Base-by-base conservation (phyloP, 2,888 invertebrate species). In the Frankliniella fusca region DNA sequence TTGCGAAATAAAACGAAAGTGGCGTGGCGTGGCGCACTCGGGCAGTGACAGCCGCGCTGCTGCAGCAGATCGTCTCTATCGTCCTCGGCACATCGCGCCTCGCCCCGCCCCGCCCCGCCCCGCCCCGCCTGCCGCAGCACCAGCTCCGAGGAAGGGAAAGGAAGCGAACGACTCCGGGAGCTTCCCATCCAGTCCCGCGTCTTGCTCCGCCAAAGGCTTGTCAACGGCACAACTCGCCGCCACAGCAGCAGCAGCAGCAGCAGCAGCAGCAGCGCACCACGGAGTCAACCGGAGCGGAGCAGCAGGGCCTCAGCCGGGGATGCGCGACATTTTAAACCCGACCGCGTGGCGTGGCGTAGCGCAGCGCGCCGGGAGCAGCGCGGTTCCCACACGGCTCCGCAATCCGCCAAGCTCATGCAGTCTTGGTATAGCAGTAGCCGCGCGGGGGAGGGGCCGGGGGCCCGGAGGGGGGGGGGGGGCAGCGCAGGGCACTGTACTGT, bases 1-100 rank as follows among this genome's bases (percentile, higher is more conserved):
- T 76, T 23, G 70, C 70, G 70, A 76, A 76, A 76, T 76, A 76
- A 76, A 76, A 76, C 70, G 70, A 76, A 76, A 76, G 23, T 76
- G 70, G 23, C 23, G 70, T 76, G 70, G n/a, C 61, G 61, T 38
- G 61, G 20, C n/a, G 61, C 54, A 54, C 15, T 54, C 54, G 12
- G 38, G 54, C 54, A 54, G 54, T 18, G 61, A n/a, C 61, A n/a
- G 61, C 61, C n/a, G 61, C 54, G 10, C n/a, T n/a, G 54, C 54
- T 12, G 54, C 61, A 18, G 11, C 61, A 11, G 20, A 15, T 18
- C 61, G n/a, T 61, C 61, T 38, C 61, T 61, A n/a, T 61, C 15
- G 54, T 54, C 54, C 12, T 38, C 38, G 38, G 38, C 38, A 38
- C 38, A 38, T 38, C 38, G 38, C 38, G 38, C 5, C 38, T 5